Base-by-base conservation (phyloP, 1,140 invertebrate genomes). In the Heliconius nattereri region DNA sequence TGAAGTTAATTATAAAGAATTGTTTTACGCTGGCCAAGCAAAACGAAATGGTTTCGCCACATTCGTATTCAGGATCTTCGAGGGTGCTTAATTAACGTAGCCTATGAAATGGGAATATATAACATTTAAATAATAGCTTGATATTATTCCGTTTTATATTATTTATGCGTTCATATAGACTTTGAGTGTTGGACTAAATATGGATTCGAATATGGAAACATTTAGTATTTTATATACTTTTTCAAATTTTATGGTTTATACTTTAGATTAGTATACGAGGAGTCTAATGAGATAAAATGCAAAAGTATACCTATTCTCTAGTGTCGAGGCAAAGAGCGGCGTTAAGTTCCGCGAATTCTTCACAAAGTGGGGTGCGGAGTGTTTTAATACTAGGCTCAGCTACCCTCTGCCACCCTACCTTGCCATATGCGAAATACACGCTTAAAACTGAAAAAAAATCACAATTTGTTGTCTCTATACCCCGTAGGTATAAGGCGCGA, bases 1-100 rank as follows among this genome's bases (percentile, higher is more conserved):
- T 75, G 54, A 19, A 79, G 40, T 72, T 74, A 79, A 74, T 75
- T 66, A 70, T 37, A 71, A 77, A 26, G 40, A 66, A 77, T 52
- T 77, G 45, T 76, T 76, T 49, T 40, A 66, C 35, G 57, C 74
- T 66, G 23, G 32, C 52, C 19, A 16, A 75, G 66, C 20, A 23
- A 72, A 40, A 16, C 35, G 71, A 49, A 73, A 73, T 45, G 37
- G 40, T 73, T 73, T 37, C n/a, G 35, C n/a, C n/a, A 49, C 71
- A 73, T 73, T 73, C 37, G 32, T 72, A 40, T 72, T 26, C 35
- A 66, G 26, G 13, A 29, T 26, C 26, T 66, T 66, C 23, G 13
- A 29, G 60, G 26, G 60, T 29, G 60, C 23, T 66, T 66, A 66
- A 66, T 66, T 66, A 66, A 29, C 9, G 26, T 26, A 11, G 26